Base-by-base conservation (phyloP, 2,888 invertebrate genomes). In the Drosophila mayaguana region DNA sequence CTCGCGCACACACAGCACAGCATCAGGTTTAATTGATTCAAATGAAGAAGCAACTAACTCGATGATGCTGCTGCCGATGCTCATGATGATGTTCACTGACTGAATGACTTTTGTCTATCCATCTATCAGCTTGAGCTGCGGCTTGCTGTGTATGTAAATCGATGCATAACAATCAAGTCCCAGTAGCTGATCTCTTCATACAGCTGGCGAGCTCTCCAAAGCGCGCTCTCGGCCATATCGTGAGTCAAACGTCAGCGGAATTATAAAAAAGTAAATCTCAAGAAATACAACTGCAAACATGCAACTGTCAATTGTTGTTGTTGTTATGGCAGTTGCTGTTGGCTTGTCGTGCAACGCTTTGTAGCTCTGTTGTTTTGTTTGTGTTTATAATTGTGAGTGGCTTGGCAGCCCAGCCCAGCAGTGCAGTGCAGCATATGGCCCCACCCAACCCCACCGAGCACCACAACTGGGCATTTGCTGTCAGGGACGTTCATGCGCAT, bases 21-120 rank as follows among this genome's bases (percentile, higher is more conserved):
- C 70, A 81, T 77, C 78, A 60, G 69, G 77, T 69, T 83, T 84
- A 83, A 83, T 83, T 83, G 87, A 83, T 87, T 83, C 84, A 83
- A 83, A 87, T 80, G 84, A 81, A 84, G 83, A 79, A 61, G 75
- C 71, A 55, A 18, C 50, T 28, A 18, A 20, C 75, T 59, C 64
- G 59, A 42, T 61, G 55, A 32, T 57, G 70, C 6, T 38, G 38
- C 16, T 53, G 38, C 1, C 16, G 14, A 48, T 75, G 75, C 25
- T 60, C 67, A 60, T 66, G 63, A 54, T 62, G 67, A 56, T 45
- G 74, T 28, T 53, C 48, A 43, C 43, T 48, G 51, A 60, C 54
- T 81, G 78, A 78, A 61, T 82, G 85, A 85, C 72, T 81, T 69
- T 86, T 78, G 78, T 75, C 75, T 72, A 63, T 64, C 63, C 68